These are phyloP conservation scores for Physella acuta DNA, from an alignment of 1,140 invertebrate genomes.

Conservation along the genomic window DNA sequence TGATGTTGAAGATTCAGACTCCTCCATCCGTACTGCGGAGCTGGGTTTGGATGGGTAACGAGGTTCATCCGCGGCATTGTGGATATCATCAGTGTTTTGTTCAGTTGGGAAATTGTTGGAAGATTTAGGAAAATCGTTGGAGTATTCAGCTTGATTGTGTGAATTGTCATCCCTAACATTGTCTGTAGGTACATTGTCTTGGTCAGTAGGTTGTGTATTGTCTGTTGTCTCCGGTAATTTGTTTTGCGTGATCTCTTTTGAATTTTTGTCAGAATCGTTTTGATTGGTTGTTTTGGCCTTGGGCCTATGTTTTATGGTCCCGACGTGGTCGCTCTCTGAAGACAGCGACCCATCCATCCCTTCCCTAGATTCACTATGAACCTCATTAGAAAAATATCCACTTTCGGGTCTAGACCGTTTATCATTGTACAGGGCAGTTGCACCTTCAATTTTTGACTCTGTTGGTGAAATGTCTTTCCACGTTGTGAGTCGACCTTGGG, in stretches of 20 bases:
- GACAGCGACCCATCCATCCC: slow-evolving; percentile 30
- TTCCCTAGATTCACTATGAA: slow-evolving; percentile 35
- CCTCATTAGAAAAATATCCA: slow-evolving; percentile 41
- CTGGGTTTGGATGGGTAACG: not conserved
- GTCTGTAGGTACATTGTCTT: not conserved
- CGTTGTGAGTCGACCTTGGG: slow-evolving; percentile 27
- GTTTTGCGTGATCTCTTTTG: not conserved
- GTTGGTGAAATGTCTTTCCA: slow-evolving; percentile 43
- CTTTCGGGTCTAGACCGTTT: slow-evolving; percentile 25
- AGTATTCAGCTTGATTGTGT: not conserved
- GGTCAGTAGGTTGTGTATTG: not conserved
- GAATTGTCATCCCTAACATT: not conserved
- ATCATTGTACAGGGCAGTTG: not conserved
- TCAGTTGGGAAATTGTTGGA: not conserved
- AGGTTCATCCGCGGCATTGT: not conserved
- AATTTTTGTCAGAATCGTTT: not conserved
- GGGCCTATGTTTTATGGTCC: slow-evolving; percentile 16
- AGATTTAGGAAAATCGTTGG: not conserved
- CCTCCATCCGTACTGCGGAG: not conserved
- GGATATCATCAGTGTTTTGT: not conserved
- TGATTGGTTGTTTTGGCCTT: not conserved
- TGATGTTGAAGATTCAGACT: not conserved
- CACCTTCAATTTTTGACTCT: slow-evolving; percentile 28
- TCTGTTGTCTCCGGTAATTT: too few relatives aligned
- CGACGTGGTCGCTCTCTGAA: slow-evolving; percentile 30